Conservation (phyloP, 2,888 invertebrate genomes). For the Galerucella nymphaeae region DNA sequence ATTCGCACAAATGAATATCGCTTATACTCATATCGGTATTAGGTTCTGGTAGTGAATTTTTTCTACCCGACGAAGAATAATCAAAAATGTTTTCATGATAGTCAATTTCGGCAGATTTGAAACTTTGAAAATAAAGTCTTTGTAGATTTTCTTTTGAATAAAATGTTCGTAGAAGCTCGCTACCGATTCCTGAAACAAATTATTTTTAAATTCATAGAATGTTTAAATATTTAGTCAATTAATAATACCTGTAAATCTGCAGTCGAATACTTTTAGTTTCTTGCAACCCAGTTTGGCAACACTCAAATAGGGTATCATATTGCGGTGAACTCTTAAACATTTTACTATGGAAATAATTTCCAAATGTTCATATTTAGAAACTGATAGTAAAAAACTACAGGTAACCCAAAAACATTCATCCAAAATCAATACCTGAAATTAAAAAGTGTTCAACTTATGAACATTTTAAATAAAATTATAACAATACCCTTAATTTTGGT, state of each 20-base stretch:
- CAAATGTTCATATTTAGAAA: slow-evolving; percentile 76
- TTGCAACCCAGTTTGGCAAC: slow-evolving; percentile 79
- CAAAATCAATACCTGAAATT: slow-evolving; percentile 73
- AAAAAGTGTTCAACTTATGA: slow-evolving; percentile 25
- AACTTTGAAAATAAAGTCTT: slow-evolving; percentile 59
- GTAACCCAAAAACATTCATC: slow-evolving; percentile 81
- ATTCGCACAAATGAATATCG: slow-evolving; percentile 44
- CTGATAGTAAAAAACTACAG: slow-evolving; percentile 76
- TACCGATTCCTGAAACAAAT: slow-evolving; percentile 54
- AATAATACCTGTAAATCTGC: slow-evolving; percentile 59
- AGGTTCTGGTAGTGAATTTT: slow-evolving; percentile 22
- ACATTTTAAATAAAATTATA: slow-evolving; percentile 6
- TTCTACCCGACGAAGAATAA: slow-evolving; percentile 4
- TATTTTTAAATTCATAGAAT: too few species aligned
- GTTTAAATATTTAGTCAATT: not conserved
- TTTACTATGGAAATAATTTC: slow-evolving; percentile 73
- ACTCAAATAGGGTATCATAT: slow-evolving; percentile 78
- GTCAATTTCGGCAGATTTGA: slow-evolving; percentile 51
- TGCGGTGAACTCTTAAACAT: slow-evolving; percentile 73
- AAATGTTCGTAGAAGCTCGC: slow-evolving; percentile 55
- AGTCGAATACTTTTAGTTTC: slow-evolving; percentile 64
- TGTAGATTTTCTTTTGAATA: slow-evolving; percentile 51
- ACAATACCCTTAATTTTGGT: slow-evolving; percentile 51
- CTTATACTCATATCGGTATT: slow-evolving; percentile 37
- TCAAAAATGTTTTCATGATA: slow-evolving; percentile 38